A percentile compares a stretch with the other conserved stretches of the same genome.
Evolutionary conservation across 2,888 invertebrate genomes (phyloP).

Genomic region (Melieria picta): DNA sequence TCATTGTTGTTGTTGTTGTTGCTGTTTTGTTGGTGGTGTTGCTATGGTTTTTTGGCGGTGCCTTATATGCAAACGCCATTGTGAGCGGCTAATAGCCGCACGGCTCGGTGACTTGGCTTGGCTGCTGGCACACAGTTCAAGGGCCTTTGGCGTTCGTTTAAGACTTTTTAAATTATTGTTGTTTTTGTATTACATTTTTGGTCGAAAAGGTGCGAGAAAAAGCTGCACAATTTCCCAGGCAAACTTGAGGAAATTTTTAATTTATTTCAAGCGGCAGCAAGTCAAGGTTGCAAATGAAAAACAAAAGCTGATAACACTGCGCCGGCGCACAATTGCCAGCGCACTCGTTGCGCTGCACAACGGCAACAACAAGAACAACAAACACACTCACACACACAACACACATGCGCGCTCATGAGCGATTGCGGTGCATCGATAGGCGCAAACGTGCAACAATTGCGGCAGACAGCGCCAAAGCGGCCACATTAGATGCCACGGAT

Average conservation of each 20-base stretch:
- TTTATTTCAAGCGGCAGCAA: too few relatives aligned
- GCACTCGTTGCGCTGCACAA: too few relatives aligned
- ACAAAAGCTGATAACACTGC: too few relatives aligned
- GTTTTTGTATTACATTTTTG: background rate
- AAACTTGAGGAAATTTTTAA: background rate
- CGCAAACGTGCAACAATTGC: background rate
- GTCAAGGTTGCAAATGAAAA: too few relatives aligned
- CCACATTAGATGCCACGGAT: too few relatives aligned
- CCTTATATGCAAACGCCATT: conserved; percentile 23
- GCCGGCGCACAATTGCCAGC: too few relatives aligned
- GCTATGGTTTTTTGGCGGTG: conserved; percentile 25
- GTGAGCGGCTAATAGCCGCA: conserved; percentile 1
- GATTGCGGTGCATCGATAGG: background rate
- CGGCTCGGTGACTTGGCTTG: background rate
- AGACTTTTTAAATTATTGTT: too few relatives aligned
- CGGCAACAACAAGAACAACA: background rate
- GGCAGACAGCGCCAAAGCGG: background rate
- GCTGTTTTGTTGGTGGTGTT: background rate
- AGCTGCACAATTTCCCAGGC: background rate
- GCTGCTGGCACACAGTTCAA: conserved; percentile 12
- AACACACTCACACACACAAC: too few relatives aligned
- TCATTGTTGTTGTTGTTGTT: background rate
- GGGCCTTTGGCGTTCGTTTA: conserved; percentile 14
- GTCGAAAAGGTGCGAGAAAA: background rate
- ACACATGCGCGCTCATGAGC: background rate